Evolutionary conservation across 2,888 invertebrate species (phyloP).

Genomic region (Epinotia nisella): DNA sequence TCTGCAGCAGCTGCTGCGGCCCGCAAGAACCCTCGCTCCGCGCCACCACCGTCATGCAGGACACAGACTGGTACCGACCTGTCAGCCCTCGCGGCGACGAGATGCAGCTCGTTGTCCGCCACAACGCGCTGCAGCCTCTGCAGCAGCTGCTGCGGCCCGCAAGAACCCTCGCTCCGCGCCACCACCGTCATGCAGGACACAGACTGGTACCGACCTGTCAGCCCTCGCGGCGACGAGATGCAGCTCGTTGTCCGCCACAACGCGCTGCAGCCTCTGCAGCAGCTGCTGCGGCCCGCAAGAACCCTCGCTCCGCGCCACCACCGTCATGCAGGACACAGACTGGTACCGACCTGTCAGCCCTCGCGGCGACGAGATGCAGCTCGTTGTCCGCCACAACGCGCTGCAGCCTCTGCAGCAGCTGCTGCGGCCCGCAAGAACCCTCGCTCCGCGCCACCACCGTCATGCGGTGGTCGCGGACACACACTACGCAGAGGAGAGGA

Average conservation of each 20-base stretch:
- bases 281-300: slow-evolving; percentile 89
- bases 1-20: too few species aligned
- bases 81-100: slow-evolving; percentile 94
- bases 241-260: slow-evolving; percentile 94
- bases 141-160: too few species aligned
- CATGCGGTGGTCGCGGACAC: slow-evolving; percentile 96
- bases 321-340: slow-evolving; percentile 85
- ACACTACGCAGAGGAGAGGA: slow-evolving; percentile 96
- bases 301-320: slow-evolving; percentile 96
- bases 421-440: slow-evolving; percentile 90
- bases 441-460: slow-evolving; percentile 96
- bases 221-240: slow-evolving; percentile 94
- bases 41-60: too few species aligned
- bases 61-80: too few species aligned
- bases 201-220: slow-evolving; percentile 86
- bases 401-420: slow-evolving; percentile 89
- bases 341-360: slow-evolving; percentile 90
- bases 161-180: too few species aligned
- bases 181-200: slow-evolving; percentile 83
- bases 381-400: slow-evolving; percentile 94
- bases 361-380: slow-evolving; percentile 92
- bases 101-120: slow-evolving; percentile 93
- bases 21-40: too few species aligned
- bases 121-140: slow-evolving; percentile 83
- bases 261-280: slow-evolving; percentile 88